These are phyloP conservation scores for Hybos culiciformis DNA, from an alignment of 2,888 invertebrate genomes.

Conservation along the genomic window DNA sequence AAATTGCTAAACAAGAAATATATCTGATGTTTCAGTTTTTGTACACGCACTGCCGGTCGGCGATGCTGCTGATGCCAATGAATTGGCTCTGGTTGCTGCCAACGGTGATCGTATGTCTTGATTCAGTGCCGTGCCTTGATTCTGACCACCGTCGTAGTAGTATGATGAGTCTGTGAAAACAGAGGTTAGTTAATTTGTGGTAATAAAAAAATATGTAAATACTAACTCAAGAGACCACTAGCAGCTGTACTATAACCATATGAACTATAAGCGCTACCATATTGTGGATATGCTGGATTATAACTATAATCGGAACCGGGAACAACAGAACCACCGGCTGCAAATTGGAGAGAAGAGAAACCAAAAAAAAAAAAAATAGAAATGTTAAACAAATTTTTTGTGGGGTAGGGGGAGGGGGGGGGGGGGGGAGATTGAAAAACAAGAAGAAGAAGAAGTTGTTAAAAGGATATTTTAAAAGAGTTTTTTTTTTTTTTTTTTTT, in stretches of 20 bases:
- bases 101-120: slow-evolving; percentile 53
- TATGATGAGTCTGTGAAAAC: slow-evolving; percentile 44
- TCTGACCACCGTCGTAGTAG: slow-evolving; percentile 44
- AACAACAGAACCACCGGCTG: slow-evolving; percentile 49
- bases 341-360: too few species aligned
- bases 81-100: slow-evolving; percentile 56
- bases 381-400: neutral
- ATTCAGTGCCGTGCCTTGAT: slow-evolving; percentile 31
- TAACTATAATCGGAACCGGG: slow-evolving; percentile 55
- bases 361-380: slow-evolving; percentile 7
- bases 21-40: slow-evolving; percentile 41
- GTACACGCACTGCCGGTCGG: slow-evolving; percentile 58
- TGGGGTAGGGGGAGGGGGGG: neutral
- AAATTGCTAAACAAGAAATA: slow-evolving; percentile 29
- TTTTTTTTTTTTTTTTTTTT: too few species aligned
- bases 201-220: slow-evolving; percentile 22
- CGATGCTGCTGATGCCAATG: slow-evolving; percentile 53
- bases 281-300: slow-evolving; percentile 51
- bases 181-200: neutral
- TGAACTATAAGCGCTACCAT: slow-evolving; percentile 40
- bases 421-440: too few species aligned
- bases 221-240: slow-evolving; percentile 57
- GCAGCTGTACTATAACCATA: slow-evolving; percentile 48
- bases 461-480: slow-evolving; percentile 1
- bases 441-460: slow-evolving; percentile 5